A percentile compares a stretch with the other conserved stretches of the same genome.
phyloP scores from a whole-genome alignment of 2,797 vertebrate species.

The Neopelma chrysocephalum region DNA sequence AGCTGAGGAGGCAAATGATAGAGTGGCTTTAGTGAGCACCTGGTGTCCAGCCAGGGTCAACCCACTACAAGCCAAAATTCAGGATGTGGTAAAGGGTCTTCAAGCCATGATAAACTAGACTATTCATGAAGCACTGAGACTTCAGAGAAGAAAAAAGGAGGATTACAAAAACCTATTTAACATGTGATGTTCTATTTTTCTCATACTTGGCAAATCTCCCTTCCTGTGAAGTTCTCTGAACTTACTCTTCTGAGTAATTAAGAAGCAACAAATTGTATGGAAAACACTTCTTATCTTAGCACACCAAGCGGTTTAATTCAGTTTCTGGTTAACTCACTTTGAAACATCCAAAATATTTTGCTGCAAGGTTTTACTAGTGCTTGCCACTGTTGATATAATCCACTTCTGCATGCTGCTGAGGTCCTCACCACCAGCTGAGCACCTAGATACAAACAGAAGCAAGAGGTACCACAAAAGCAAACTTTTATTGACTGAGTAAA shows the following conservation, averaged over 20 bases:
- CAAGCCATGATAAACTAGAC: background rate
- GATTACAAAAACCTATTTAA: background rate
- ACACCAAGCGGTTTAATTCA: background rate
- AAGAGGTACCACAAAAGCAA: background rate
- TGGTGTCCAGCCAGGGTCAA: background rate
- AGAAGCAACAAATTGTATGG: background rate
- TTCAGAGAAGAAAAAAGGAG: background rate
- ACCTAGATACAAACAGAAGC: background rate
- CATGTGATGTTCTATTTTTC: background rate
- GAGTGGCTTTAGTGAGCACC: background rate
- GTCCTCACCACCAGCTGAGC: background rate
- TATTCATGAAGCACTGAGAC: background rate
- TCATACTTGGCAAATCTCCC: background rate
- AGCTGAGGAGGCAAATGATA: background rate
- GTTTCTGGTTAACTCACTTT: background rate
- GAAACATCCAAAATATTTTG: background rate
- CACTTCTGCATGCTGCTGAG: background rate
- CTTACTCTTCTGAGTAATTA: background rate
- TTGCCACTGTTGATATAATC: background rate
- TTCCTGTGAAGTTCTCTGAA: background rate
- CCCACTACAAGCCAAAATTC: background rate
- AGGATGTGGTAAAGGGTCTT: background rate
- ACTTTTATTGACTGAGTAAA: background rate
- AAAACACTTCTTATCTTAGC: background rate
- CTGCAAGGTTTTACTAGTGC: background rate